Conservation (phyloP, 2,113 vertebrate species). For the Mesocricetus auratus region DNA sequence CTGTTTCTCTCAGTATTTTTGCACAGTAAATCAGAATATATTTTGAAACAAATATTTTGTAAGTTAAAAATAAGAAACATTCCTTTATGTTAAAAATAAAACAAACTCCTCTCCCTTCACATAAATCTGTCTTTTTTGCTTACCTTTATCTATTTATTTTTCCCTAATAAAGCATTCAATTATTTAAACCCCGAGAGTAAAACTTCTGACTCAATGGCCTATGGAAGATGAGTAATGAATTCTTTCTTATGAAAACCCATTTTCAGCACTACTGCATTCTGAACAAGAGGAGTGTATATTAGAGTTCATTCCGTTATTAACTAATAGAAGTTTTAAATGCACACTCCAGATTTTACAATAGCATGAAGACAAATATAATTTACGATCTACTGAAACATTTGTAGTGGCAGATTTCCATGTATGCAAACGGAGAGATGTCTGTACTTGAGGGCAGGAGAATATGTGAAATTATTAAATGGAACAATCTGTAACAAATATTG, state of each 20-base stretch:
- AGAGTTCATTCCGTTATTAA: constrained; percentile 24
- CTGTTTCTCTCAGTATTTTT: constrained; percentile 29
- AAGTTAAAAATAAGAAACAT: constrained; percentile 51
- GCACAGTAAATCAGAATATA: not conserved
- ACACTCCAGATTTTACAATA: constrained; percentile 19
- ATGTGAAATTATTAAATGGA: not conserved
- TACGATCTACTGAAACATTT: not conserved
- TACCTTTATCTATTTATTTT: not conserved
- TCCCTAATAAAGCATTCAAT: not conserved
- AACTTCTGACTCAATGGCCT: not conserved
- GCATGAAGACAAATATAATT: not conserved
- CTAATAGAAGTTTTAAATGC: constrained; percentile 28
- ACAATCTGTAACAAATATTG: not conserved
- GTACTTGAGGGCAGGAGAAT: not conserved
- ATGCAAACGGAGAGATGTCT: constrained; percentile 40
- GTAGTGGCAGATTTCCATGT: not conserved
- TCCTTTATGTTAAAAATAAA: constrained; percentile 24
- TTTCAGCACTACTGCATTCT: not conserved
- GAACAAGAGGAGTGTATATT: not conserved
- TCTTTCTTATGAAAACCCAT: not conserved
- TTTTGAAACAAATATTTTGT: constrained; percentile 43
- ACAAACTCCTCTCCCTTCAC: not conserved
- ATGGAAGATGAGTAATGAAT: constrained; percentile 23
- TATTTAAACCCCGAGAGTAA: not conserved
- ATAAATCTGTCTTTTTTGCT: not conserved